These are phyloP conservation scores for Embidobia sp. DNA, from an alignment of 2,888 invertebrate genomes.

Conservation along the genomic window DNA sequence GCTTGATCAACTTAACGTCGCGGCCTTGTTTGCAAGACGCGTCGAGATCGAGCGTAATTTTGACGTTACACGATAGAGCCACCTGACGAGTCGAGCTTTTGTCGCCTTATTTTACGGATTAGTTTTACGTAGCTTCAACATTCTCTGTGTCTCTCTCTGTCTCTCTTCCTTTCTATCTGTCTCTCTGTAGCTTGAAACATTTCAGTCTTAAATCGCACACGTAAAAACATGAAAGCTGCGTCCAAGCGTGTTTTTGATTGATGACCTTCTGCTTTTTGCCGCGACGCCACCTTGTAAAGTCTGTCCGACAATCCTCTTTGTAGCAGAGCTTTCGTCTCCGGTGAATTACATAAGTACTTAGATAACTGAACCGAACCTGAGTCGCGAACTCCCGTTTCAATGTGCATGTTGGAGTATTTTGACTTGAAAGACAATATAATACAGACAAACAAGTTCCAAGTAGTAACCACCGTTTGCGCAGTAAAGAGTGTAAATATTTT, in stretches of 20 bases:
- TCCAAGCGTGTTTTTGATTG: conserved; percentile 41
- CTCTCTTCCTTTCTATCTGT: conserved; percentile 15
- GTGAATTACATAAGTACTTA: conserved; percentile 40
- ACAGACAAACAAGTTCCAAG: conserved; percentile 55
- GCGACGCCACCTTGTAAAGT: conserved; percentile 29
- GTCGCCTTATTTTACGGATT: conserved; percentile 28
- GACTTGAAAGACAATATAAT: conserved; percentile 20
- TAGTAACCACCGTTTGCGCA: conserved; percentile 54
- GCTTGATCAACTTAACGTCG: too few species aligned
- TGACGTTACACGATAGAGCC: too few species aligned
- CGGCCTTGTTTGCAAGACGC: conserved; percentile 22
- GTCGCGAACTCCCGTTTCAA: conserved; percentile 14
- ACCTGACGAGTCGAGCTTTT: too few species aligned
- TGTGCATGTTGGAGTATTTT: conserved; percentile 47
- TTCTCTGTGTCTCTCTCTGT: conserved; percentile 10
- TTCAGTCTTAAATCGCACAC: conserved; percentile 33
- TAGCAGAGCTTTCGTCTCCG: conserved; percentile 50
- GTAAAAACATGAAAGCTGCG: conserved; percentile 8
- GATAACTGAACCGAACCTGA: conserved; percentile 26
- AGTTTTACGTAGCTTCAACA: conserved; percentile 38
- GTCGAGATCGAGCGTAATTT: too few species aligned
- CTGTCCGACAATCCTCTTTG: conserved; percentile 20
- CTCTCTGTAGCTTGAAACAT: conserved; percentile 39
- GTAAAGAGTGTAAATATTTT: conserved; percentile 62
- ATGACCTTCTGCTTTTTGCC: conserved; percentile 51